phyloP scores from a whole-genome alignment of 2,113 vertebrate species.

The Pelecanoides urinatrix region DNA sequence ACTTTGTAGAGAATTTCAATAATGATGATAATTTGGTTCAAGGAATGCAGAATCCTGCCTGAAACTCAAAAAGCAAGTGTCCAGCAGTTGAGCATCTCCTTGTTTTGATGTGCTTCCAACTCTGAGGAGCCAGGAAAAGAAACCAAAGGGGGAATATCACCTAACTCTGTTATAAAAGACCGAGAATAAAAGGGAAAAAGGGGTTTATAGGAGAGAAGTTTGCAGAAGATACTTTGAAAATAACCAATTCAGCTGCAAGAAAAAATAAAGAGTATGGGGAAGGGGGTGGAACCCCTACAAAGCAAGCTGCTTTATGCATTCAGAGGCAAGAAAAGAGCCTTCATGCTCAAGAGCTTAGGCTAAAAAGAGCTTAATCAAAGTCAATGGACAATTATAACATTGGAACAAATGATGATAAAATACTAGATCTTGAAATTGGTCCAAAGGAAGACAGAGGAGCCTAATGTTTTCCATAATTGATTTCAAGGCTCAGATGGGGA shows the following conservation, averaged over 20 bases:
- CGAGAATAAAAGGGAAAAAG: background rate
- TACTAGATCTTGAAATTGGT: conserved; percentile 7
- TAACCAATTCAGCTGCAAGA: background rate
- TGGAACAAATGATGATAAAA: conserved; percentile 46
- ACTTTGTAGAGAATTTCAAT: background rate
- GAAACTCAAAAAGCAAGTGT: background rate
- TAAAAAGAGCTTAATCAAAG: conserved; percentile 33
- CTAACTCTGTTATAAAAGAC: background rate
- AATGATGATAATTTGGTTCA: background rate
- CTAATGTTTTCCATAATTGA: conserved; percentile 52
- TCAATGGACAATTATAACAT: background rate
- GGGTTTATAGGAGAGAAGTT: background rate
- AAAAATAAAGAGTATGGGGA: background rate
- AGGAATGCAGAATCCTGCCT: background rate
- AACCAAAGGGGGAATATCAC: background rate
- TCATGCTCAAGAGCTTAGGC: background rate
- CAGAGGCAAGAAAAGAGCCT: background rate
- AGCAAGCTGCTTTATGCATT: background rate
- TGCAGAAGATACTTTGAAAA: background rate
- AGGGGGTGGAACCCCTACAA: background rate
- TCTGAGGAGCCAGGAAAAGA: background rate
- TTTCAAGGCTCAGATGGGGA: conserved; percentile 46
- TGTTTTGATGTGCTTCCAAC: background rate
- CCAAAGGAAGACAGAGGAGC: conserved; percentile 41
- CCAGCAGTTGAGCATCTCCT: background rate